A percentile compares a stretch with the other conserved stretches of the same genome.
These are phyloP conservation scores for Melanotaenia parkinsoni DNA, from an alignment of 2,797 vertebrate species.

Conservation along the genomic window DNA sequence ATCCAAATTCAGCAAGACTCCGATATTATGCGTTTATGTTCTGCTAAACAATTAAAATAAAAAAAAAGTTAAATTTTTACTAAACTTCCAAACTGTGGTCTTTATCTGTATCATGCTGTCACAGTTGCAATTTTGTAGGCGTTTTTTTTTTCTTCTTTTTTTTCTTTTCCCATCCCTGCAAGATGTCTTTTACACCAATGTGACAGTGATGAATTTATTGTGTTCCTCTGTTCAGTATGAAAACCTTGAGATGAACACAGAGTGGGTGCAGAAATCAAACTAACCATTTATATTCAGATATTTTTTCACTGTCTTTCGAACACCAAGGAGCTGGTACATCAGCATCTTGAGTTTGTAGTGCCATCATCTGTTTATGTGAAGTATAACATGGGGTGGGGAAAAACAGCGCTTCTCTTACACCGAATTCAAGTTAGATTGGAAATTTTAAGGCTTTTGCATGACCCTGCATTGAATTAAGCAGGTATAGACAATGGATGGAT, in stretches of 20 bases:
- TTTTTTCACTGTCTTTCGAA: constrained; percentile 2
- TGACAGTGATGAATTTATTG: constrained; percentile 28
- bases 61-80: neutral
- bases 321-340: neutral
- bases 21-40: neutral
- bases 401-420: neutral
- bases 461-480: neutral
- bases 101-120: constrained; percentile 26
- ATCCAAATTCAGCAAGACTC: constrained; percentile 2
- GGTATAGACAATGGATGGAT: neutral
- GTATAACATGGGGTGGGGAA: constrained; percentile 2
- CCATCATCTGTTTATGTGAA: constrained; percentile 70
- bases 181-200: constrained; percentile 28
- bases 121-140: constrained; percentile 15
- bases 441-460: neutral
- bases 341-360: constrained; percentile 53
- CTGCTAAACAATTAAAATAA: neutral
- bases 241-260: constrained; percentile 29
- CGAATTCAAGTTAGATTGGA: neutral
- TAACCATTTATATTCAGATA: constrained; percentile 14
- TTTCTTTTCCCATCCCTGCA: constrained; percentile 4
- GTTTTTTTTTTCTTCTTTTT: constrained; percentile 14
- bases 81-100: neutral
- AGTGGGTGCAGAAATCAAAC: constrained; percentile 26
- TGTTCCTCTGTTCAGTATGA: constrained; percentile 26